Evolutionary conservation across 2,797 vertebrate genomes (phyloP), one percentile per base, ranked within the genome.

Genomic region (Syndactyla subalaris): DNA sequence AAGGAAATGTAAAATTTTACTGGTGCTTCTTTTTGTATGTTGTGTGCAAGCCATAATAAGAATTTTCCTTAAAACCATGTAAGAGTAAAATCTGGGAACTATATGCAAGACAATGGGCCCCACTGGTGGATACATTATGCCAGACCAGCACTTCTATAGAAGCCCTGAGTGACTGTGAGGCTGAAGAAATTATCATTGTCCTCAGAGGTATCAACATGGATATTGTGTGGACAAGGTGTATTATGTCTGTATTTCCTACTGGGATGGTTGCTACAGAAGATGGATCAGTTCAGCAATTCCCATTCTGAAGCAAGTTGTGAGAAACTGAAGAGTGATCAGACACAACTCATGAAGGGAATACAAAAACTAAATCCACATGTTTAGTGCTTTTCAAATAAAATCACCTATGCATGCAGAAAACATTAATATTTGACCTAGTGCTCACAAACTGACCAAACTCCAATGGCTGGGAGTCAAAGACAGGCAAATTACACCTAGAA

Each of bases 41-140:
- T 48, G 38, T 16, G 5, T 43, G 20, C 55, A 82, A 71, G 32
- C 5, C 38, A 65, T 41, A 17, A 72, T 26, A 54, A 39, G 27
- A 77, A 26, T 19, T 49, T 85, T 67, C 52, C 7, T 2, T 78
- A 51, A 3, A 29, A 54, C 21, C 63, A 68, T 0, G 0, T 4
- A 19, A 16, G 12, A 76, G 48, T 30, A 52, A 63, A 73, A 89
- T 38, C 36, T 71, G 75, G 32, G 11, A 82, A n/a, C 18, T 61
- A 14, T 5, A 17, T 21, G 17, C 38, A 75, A 62, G 41, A 55
- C 13, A 19, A 77, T 0, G 2, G 51, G 20, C 61, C 48, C 24
- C 41, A 34, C 68, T 8, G 16, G 4, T 22, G 22, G 6, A 62
- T 20, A 85, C 2, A 0, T 46, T 3, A 1, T 2, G 1, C 16